Conservation (phyloP, 2,797 vertebrate species). For the Macrochelys suwanniensis region DNA sequence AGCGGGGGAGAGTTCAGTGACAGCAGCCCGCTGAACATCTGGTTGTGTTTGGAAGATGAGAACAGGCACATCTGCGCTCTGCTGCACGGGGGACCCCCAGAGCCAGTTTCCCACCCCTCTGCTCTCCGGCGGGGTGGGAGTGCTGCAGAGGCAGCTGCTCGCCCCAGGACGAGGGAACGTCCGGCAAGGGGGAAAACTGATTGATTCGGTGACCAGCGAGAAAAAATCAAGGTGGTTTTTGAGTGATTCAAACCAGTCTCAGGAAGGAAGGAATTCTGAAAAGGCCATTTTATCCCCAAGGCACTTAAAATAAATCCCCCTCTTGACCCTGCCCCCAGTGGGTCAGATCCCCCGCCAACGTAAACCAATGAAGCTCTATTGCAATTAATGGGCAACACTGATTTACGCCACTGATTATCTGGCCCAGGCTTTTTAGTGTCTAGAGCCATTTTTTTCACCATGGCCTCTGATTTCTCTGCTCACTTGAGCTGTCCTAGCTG, state of each 20-base stretch:
- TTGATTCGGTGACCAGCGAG: background rate
- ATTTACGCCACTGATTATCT: background rate
- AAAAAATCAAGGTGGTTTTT: background rate
- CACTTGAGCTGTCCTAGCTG: background rate
- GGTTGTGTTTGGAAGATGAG: background rate
- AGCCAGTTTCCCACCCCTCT: background rate
- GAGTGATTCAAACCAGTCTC: background rate
- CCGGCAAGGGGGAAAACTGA: background rate
- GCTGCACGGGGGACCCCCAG: background rate
- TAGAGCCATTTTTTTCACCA: background rate
- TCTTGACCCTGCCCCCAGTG: background rate
- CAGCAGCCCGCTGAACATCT: background rate
- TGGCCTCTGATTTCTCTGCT: background rate
- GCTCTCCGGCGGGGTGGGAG: background rate
- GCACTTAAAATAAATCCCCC: background rate
- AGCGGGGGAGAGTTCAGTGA: background rate
- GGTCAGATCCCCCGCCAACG: background rate
- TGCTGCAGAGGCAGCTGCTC: background rate
- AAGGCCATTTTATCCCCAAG: background rate
- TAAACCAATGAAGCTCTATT: background rate
- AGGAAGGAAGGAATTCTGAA: background rate
- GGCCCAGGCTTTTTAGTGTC: background rate
- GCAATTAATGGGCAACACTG: background rate
- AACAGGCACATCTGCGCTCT: background rate
- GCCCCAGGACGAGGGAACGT: background rate